A percentile compares a stretch with the other conserved stretches of the same genome.
Evolutionary conservation across 92 coral and sea anemone species (phyloP).

Genomic region (Bergia puertoricense): DNA sequence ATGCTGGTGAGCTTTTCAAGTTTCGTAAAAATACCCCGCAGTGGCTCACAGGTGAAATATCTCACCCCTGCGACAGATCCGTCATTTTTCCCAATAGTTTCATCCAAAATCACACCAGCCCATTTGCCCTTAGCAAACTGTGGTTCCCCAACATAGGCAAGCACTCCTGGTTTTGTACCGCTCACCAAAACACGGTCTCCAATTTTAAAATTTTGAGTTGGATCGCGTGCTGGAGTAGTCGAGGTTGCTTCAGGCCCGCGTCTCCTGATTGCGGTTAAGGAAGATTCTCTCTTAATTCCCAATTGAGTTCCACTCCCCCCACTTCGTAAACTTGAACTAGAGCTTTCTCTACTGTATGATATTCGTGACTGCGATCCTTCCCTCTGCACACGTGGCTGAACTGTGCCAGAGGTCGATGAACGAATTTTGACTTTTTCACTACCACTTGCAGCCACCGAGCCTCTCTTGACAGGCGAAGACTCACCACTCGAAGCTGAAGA

Average conservation of each 20-base stretch:
- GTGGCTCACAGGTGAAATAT: conserved; percentile 86
- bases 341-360: conserved; percentile 74
- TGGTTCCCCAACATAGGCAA: conserved; percentile 95
- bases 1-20: conserved; percentile 85
- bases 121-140: conserved; percentile 97
- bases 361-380: conserved; percentile 74
- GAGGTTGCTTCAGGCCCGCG: conserved; percentile 62
- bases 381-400: conserved; percentile 63
- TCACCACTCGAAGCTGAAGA: conserved; percentile 55
- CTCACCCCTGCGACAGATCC: conserved; percentile 95
- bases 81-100: conserved; percentile 88
- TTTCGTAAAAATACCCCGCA: conserved; percentile 93
- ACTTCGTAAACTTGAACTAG: conserved; percentile 83
- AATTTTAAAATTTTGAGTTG: conserved; percentile 69
- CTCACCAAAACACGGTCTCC: conserved; percentile 98
- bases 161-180: conserved; percentile 86
- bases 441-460: conserved; percentile 63
- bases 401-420: conserved; percentile 40
- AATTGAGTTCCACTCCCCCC: conserved; percentile 59
- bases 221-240: conserved; percentile 59
- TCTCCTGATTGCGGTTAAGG: conserved; percentile 50
- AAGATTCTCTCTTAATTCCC: conserved; percentile 44
- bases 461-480: conserved; percentile 67
- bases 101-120: conserved; percentile 96
- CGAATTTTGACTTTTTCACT: conserved; percentile 49